Base-by-base conservation (phyloP, 2,113 vertebrate genomes). In the Rhipidura dahli region DNA sequence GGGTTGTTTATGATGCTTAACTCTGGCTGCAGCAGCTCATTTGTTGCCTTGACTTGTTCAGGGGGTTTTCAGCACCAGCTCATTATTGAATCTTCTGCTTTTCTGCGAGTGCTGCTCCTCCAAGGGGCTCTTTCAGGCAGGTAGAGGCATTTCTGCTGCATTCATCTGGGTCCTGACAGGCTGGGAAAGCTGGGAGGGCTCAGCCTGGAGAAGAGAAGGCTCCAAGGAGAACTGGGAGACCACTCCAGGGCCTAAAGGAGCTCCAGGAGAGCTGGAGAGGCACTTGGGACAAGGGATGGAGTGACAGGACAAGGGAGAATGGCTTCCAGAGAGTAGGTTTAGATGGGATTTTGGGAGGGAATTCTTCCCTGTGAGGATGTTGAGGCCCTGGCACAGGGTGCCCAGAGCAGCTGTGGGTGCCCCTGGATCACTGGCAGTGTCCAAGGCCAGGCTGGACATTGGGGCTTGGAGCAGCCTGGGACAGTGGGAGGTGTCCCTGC, bases 1-100 rank as follows among this genome's bases (percentile, higher is more conserved):
- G 56, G 44, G 42, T 63, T 88, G 71, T 90, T 92, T 75, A 33
- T 71, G 66, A 15, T 83, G 35, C 69, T 93, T 87, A 82, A 51
- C 70, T 57, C 66, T 28, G 66, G 30, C 76, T 35, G 33, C 42
- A 81, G 45, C 39, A 51, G 60, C 78, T 91, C 49, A n/a, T 92
- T 86, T 83, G n/a, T 45, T 75, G 60, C 31, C 61, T 84, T 68
- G 78, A 8, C 65, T 75, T 39, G 9, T 86, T 83, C 50, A 31
- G 50, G 31, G 37, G 5, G 33, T 82, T 82, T 75, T 90, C 70
- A 87, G 75, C 2, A 4, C 66, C 49, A 37, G 15, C 49, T 87
- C 26, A 17, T 87, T 87, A 79, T 28, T 14, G 53, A 83, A 60
- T 65, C 45, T 59, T 47, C 56, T 70, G 39, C 9, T 42, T 93